These are phyloP conservation scores for Perca fluviatilis DNA, from an alignment of 2,113 vertebrate genomes.

Conservation along the genomic window DNA sequence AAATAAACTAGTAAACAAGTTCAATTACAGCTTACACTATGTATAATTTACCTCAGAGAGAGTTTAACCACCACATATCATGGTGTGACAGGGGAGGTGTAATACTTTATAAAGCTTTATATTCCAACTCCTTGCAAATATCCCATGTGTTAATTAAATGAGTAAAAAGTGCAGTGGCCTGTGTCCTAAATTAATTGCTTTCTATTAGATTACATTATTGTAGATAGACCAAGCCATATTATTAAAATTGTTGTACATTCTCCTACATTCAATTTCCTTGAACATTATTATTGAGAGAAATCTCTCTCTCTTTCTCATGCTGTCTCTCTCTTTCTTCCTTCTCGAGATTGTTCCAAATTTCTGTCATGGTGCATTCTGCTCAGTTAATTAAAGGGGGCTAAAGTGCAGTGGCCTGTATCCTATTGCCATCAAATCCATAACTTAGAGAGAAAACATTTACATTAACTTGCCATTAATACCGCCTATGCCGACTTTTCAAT, in stretches of 20 bases:
- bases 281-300: slow-evolving; percentile 84
- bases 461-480: slow-evolving; percentile 82
- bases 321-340: slow-evolving; percentile 62
- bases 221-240: slow-evolving; percentile 83
- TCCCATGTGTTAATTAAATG: slow-evolving; percentile 86
- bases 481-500: slow-evolving; percentile 78
- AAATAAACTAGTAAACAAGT: slow-evolving; percentile 28
- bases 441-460: slow-evolving; percentile 83
- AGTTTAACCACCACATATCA: slow-evolving; percentile 63
- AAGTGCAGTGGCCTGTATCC: slow-evolving; percentile 86
- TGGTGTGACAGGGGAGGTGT: slow-evolving; percentile 74
- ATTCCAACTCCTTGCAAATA: slow-evolving; percentile 80
- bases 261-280: slow-evolving; percentile 88
- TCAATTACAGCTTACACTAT: slow-evolving; percentile 51
- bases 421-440: slow-evolving; percentile 85
- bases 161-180: slow-evolving; percentile 87
- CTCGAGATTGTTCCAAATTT: slow-evolving; percentile 79
- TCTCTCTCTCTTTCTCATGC: slow-evolving; percentile 61
- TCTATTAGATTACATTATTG: slow-evolving; percentile 86
- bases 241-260: slow-evolving; percentile 88
- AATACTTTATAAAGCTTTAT: slow-evolving; percentile 78
- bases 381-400: slow-evolving; percentile 86
- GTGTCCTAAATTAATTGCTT: slow-evolving; percentile 90
- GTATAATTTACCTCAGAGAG: slow-evolving; percentile 61
- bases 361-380: slow-evolving; percentile 81